Base-by-base conservation (phyloP, 2,113 vertebrate genomes). In the Uropsilus gracilis region DNA sequence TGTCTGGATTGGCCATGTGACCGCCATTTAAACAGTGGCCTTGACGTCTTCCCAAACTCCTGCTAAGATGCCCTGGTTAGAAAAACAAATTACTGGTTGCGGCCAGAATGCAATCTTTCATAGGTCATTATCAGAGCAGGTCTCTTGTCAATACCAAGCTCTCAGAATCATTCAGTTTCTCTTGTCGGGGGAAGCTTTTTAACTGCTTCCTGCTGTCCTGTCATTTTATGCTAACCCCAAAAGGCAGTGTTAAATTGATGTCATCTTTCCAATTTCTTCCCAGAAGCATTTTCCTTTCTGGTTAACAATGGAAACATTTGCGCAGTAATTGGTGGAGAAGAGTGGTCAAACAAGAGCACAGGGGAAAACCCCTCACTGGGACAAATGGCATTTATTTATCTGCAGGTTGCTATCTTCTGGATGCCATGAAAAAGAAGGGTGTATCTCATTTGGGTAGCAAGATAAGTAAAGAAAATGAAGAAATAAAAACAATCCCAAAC, bases 211-310 rank as follows among this genome's bases (percentile, higher is more conserved):
- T 89, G 96, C 95, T 94, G 97, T 92, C 97, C 92, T 97, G 95
- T 97, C 96, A 92, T 97, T 98, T 97, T 96, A 93, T 84, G 32
- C 97, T 97, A 97, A 96, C 95, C 96, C 90, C 69, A 96, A 97
- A 97, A 94, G 96, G 90, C 89, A 94, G 68, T 0, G 2, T 97
- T 98, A 98, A 98, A 97, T 95, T 96, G 97, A 98, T 98, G 97
- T 97, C 97, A 94, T 97, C 81, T 96, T 98, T 98, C 92, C 94
- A 93, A 72, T 97, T 96, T 94, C 96, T 98, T 95, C 76, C 95
- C 94, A 95, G 92, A 98, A 97, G 53, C 48, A 97, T 97, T 97
- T 97, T 96, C 96, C 90, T 92, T 97, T 97, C 90, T 95, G 78
- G 61, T 86, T 97, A 97, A 97, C 90, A 97, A 72, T 94, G 94